Evolutionary conservation across 2,113 vertebrate genomes (phyloP).

Genomic region (Carlito syrichta): DNA sequence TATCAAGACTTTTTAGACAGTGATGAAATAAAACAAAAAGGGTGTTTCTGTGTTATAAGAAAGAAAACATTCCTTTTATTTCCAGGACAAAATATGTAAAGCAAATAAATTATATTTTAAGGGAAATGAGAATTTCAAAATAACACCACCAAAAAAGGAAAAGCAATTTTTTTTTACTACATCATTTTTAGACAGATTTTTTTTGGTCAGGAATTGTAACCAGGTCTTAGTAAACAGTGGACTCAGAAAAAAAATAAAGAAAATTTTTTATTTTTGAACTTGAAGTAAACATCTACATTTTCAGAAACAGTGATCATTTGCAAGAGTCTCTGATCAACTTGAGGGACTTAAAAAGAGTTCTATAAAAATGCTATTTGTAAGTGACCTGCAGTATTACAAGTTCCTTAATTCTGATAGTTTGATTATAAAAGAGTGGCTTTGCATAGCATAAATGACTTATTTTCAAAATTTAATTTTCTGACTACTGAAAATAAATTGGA

Average conservation of each 20-base stretch:
- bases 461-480: conserved; percentile 18
- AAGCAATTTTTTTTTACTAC: background rate
- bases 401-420: background rate
- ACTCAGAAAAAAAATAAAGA: background rate
- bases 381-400: accelerated
- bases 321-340: background rate
- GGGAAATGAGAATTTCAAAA: background rate
- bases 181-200: conserved; percentile 6
- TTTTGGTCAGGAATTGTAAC: background rate
- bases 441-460: background rate
- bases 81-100: conserved; percentile 14
- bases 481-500: background rate
- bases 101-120: conserved; percentile 49
- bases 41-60: background rate
- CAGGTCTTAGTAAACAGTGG: background rate
- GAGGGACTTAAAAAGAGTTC: background rate
- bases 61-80: conserved; percentile 33
- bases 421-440: background rate
- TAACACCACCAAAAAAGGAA: conserved; percentile 1
- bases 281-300: background rate
- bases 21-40: background rate
- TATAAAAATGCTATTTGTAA: background rate
- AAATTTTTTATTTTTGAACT: background rate
- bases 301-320: background rate
- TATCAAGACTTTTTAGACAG: background rate